These are phyloP conservation scores for Cantharis rustica DNA, from an alignment of 2,888 invertebrate genomes.

Conservation along the genomic window DNA sequence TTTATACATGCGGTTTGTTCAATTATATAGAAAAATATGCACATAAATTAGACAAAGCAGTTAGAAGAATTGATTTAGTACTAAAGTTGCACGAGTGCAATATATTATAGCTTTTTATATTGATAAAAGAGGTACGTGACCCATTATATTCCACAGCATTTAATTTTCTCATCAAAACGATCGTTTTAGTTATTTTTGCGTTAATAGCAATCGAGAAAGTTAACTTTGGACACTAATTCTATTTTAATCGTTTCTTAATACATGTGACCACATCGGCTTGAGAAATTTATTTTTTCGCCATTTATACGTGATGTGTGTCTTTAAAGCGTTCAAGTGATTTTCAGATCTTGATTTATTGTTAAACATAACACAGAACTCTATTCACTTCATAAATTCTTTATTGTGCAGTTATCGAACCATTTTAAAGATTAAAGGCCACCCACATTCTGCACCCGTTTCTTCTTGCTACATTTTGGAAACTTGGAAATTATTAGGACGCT, in stretches of 20 bases:
- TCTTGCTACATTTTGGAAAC: slow-evolving; percentile 24
- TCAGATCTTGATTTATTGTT: background rate
- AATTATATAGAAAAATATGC: slow-evolving; percentile 15
- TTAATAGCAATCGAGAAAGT: background rate
- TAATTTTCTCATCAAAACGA: background rate
- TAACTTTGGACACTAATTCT: background rate
- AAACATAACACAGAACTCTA: background rate
- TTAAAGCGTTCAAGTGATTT: background rate
- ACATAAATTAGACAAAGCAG: slow-evolving; percentile 17
- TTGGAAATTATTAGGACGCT: no score
- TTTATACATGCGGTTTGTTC: slow-evolving; percentile 13
- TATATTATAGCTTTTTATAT: slow-evolving; percentile 12
- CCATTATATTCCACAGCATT: slow-evolving; percentile 7
- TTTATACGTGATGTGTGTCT: background rate
- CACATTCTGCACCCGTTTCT: slow-evolving; percentile 27
- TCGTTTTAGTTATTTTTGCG: background rate
- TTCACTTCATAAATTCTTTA: background rate
- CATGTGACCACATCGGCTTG: background rate
- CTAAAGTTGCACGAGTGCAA: slow-evolving; percentile 19
- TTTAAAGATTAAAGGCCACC: slow-evolving; percentile 33
- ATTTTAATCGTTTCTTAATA: background rate
- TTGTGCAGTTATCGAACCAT: slow-evolving; percentile 4
- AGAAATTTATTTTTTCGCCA: background rate
- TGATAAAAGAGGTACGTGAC: slow-evolving; percentile 14
- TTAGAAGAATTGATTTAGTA: slow-evolving; percentile 20